Base-by-base conservation (phyloP, 2,113 vertebrate species). In the Bujurquina vittata region DNA sequence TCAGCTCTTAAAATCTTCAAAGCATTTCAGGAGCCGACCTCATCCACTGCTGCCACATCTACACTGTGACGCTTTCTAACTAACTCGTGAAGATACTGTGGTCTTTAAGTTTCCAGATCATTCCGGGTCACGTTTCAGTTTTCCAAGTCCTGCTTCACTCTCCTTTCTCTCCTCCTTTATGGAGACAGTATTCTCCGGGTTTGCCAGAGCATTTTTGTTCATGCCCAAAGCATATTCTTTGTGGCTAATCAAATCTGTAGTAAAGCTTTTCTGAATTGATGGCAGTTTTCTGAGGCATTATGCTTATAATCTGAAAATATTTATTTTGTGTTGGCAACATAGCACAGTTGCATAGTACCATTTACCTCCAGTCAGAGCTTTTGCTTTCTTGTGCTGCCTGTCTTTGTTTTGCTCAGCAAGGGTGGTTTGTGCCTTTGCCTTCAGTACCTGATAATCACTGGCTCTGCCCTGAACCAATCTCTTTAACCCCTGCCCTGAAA, bases 401-500 rank as follows among this genome's bases (percentile, higher is more conserved):
- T 12, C 57, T 54, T 6, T 74, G 40, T 55, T 76, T 37, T 77
- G 40, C 67, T 26, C n/a, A 3, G 37, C 75, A 43, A 43, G 63
- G 60, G 76, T 73, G 72, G 60, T 79, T 65, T 74, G 63, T 74
- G 69, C 57, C 73, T 67, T 87, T 83, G 74, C 65, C 60, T 74
- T 85, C 52, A 22, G 20, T 15, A 46, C 35, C 79, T 1, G 0
- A 31, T 80, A 60, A 62, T 81, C 31, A 52, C n/a, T 73, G 43
- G 60, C 17, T 40, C 14, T 62, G 23, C 10, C n/a, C 49, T 76
- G 60, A 26, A 55, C 54, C 33, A 72, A 79, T 76, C 31, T 78
- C 43, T 84, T 81, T 79, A 88, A 85, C 67, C 75, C 22, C 54
- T 73, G n/a, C 65, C 62, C 75, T 33, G 56, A 69, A 81, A 87